These are phyloP conservation scores for Drosophila lutescens DNA, from an alignment of 2,888 invertebrate species.

Conservation along the genomic window DNA sequence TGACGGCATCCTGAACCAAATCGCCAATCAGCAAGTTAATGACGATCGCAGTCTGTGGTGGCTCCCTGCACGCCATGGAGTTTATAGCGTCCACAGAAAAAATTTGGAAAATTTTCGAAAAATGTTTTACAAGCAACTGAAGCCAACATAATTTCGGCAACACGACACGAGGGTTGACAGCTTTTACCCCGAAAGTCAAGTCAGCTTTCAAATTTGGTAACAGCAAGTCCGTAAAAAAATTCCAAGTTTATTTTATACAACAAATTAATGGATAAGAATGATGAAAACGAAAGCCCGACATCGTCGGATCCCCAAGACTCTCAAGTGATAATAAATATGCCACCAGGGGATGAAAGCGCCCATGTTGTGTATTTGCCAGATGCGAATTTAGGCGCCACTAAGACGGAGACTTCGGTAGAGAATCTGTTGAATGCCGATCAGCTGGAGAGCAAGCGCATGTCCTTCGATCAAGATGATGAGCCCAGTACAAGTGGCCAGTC, in stretches of 20 bases:
- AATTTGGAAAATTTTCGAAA: conserved; percentile 55
- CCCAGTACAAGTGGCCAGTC: conserved; percentile 20
- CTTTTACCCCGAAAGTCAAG: conserved; percentile 10
- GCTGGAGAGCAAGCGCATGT: not conserved
- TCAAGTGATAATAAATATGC: not conserved
- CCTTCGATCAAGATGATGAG: conserved; percentile 13
- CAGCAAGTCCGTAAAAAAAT: conserved; percentile 8
- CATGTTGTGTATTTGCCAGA: conserved; percentile 46
- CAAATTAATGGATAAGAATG: conserved; percentile 19
- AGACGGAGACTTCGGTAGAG: conserved; percentile 47
- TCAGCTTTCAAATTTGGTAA: conserved; percentile 1
- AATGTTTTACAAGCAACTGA: conserved; percentile 1
- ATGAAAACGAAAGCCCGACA: not conserved
- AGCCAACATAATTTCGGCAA: conserved; percentile 9
- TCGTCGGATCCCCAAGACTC: not conserved
- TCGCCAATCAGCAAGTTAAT: conserved; percentile 57
- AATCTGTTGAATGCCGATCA: no score
- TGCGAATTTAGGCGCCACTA: conserved; percentile 53
- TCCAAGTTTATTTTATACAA: conserved; percentile 10
- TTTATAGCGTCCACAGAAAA: conserved; percentile 13
- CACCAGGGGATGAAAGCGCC: not conserved
- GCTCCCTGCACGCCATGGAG: conserved; percentile 58
- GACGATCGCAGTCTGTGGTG: conserved; percentile 40
- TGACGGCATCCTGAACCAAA: conserved; percentile 53
- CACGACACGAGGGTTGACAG: conserved; percentile 8